Base-by-base conservation (phyloP, 2,888 invertebrate genomes). In the Microctonus aethiopoides region DNA sequence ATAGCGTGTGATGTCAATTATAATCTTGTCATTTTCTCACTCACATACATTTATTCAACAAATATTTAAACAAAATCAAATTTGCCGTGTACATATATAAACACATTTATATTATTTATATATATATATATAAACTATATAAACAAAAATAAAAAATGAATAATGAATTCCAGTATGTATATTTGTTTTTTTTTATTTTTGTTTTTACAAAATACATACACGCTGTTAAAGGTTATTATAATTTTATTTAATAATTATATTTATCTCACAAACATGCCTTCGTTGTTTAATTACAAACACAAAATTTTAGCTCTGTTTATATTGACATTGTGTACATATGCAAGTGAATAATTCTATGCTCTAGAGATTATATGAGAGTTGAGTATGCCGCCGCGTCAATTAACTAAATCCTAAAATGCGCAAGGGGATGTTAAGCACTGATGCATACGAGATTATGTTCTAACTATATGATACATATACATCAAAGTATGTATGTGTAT, bases 401-500 rank as follows among this genome's bases (percentile, higher is more conserved):
- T 81, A 81, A 78, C 76, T 75, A 77, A 81, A 82, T 77, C 76
- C 72, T 68, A 67, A 51, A 54, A 32, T 63, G 67, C 61, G 36
- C 29, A 46, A 36, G 51, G 79, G 79, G 78, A 46, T 46, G 46
- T 46, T 79, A 78, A 75, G 77, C 78, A 77, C 74, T 76, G 77
- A 76, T 74, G 78, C 79, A 78, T 76, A 46, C 46, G 20, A 77
- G 76, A 77, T 80, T 79, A 65, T 74, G 77, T 77, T 80, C 75
- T 77, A 34, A 32, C 32, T 22, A 16, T 26, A 29, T 57, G n/a
- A 9, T 56, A n/a, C 16, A n/a, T 7, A 56, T 56, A n/a, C 16
- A 11, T 16, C 29, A 6, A 10, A 6, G 11, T 41, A n/a, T 41
- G 29, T 29, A 36, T 46, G 16, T 46, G 46, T 46, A 7, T 16